These are phyloP conservation scores for Psettodes erumei DNA, from an alignment of 2,113 vertebrate species.

Conservation along the genomic window DNA sequence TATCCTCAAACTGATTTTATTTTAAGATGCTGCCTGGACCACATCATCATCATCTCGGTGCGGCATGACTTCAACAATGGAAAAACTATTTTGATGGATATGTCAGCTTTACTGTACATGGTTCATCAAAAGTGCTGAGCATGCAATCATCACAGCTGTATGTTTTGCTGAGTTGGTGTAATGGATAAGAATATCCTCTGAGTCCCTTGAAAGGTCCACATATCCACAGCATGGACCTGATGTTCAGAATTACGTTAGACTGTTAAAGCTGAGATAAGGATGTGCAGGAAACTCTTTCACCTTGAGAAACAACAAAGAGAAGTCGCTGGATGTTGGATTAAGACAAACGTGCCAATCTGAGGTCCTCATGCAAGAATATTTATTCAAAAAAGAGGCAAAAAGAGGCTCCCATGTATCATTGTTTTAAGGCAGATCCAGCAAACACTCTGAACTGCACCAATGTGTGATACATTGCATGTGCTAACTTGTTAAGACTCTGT, in stretches of 20 bases:
- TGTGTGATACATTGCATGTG: not conserved
- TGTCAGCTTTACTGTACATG: slow-evolving; percentile 14
- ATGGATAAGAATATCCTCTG: slow-evolving; percentile 41
- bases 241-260: slow-evolving; percentile 52
- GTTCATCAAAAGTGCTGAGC: slow-evolving; percentile 36
- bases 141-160: slow-evolving; percentile 46
- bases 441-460: not conserved
- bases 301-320: slow-evolving; percentile 33
- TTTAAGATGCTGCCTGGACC: slow-evolving; percentile 10
- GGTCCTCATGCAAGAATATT: not conserved
- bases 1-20: not conserved
- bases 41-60: slow-evolving; percentile 16
- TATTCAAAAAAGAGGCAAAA: too few species aligned
- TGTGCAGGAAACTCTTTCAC: slow-evolving; percentile 29
- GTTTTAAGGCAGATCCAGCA: not conserved
- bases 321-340: not conserved
- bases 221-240: slow-evolving; percentile 37
- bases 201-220: slow-evolving; percentile 37
- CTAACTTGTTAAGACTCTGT: not conserved
- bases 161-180: slow-evolving; percentile 44
- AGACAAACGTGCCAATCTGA: slow-evolving; percentile 1
- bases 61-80: not conserved
- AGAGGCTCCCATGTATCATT: not conserved
- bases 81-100: slow-evolving; percentile 16
- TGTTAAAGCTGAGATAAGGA: slow-evolving; percentile 23